Percentiles rank a stretch among this genome's conserved stretches.
Conservation (phyloP, 1,140 invertebrate species). For the Luehdorfia chinensis region DNA sequence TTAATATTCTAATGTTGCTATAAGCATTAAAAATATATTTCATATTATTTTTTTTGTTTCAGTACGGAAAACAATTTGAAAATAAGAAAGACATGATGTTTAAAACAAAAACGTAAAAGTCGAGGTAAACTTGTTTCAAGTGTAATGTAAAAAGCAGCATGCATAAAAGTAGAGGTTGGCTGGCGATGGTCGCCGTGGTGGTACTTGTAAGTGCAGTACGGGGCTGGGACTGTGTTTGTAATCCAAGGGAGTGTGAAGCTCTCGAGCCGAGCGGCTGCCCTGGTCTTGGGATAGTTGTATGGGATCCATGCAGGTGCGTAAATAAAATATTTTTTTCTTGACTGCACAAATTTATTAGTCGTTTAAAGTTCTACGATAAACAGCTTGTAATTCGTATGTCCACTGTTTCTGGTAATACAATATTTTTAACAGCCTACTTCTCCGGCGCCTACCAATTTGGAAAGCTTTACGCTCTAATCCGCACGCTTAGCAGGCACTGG, state of each 20-base stretch:
- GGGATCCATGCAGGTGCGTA: conserved; percentile 80
- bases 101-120: too few relatives aligned
- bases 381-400: too few relatives aligned
- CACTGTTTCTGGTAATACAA: too few relatives aligned
- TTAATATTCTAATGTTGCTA: too few relatives aligned
- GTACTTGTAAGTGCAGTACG: conserved; percentile 50
- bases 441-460: too few relatives aligned
- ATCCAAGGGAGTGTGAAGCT: conserved; percentile 78
- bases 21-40: too few relatives aligned
- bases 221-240: conserved; percentile 78
- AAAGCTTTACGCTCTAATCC: too few relatives aligned
- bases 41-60: too few relatives aligned
- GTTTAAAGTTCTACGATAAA: not conserved
- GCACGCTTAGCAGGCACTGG: too few relatives aligned
- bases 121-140: conserved; percentile 13
- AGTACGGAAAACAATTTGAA: too few relatives aligned
- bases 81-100: too few relatives aligned
- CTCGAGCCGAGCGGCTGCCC: conserved; percentile 79
- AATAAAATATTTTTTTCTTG: not conserved
- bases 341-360: not conserved
- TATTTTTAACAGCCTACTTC: too few relatives aligned
- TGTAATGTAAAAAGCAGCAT: conserved; percentile 66
- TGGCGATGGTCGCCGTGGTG: conserved; percentile 63
- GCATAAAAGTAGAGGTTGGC: conserved; percentile 40
- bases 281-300: conserved; percentile 78